Evolutionary conservation across 1,140 invertebrate genomes (phyloP), one percentile per base, ranked within the genome.

Genomic region (Pseudoatta argentina): DNA sequence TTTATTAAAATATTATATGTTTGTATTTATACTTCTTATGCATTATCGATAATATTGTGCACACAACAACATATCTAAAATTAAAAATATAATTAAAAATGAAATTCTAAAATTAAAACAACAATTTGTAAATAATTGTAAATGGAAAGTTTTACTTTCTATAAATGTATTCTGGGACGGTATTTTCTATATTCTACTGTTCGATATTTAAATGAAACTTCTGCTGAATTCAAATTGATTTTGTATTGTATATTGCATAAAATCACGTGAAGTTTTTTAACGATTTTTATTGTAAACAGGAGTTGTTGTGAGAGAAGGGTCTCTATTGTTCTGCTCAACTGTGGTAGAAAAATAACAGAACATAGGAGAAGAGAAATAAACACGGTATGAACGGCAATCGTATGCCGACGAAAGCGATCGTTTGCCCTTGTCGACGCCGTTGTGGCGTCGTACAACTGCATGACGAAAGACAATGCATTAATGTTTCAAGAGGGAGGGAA

Each of bases 391-490:
- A 55, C 8, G 6, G 34, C 75, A 67, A 86, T 69, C 67, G 83
- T 87, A 73, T 82, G 39, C 77, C 69, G 27, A 48, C 39, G 78
- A 71, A 66, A 55, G 53, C 55, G 51, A 77, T 85, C 61, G 67
- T 61, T 69, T 72, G 4, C 64, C 16, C 16, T 27, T 71, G 44
- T 44, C 53, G 51, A 57, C 66, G 78, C 67, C 78, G 21, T 66
- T 24, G 51, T 3, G 78, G 64, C 78, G 78, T 81, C 78, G 59
- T 48, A 53, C 66, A 51, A 71, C 51, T 48, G 55, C 75, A 77
- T 30, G 59, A 59, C 53, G 57, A 53, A 86, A 48, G 77, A 79
- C 24, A 27, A 18, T 27, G 34, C 85, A 48, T 86, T 57, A 86
- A 87, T 71, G 34, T 79, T 53, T 79, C 12, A 87, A 24, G 8